These are phyloP conservation scores for Lutjanus erythropterus DNA, from an alignment of 2,113 vertebrate genomes.

Conservation along the genomic window DNA sequence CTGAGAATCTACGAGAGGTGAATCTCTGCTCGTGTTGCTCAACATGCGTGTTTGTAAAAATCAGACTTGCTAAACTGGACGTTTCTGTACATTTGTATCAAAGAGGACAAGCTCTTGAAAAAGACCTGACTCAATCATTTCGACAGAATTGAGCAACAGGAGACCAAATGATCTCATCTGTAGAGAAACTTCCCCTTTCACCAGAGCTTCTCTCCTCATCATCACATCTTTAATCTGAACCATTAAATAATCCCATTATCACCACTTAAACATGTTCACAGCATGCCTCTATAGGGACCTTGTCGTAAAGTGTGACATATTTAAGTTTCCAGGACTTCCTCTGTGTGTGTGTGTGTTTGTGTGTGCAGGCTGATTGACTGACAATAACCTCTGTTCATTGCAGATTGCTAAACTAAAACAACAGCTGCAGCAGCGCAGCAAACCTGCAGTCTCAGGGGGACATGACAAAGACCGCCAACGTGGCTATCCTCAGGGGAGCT, in stretches of 20 bases:
- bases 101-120: not conserved
- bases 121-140: constrained; percentile 27
- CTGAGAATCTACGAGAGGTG: constrained; percentile 90
- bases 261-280: too few species aligned
- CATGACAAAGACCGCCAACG: constrained; percentile 85
- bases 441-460: constrained; percentile 83
- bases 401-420: constrained; percentile 91
- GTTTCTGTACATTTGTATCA: not conserved
- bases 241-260: not conserved
- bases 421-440: constrained; percentile 87
- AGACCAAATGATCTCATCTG: constrained; percentile 51
- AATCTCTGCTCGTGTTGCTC: constrained; percentile 2
- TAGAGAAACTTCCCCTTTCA: constrained; percentile 35
- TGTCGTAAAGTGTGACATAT: not conserved
- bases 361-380: constrained; percentile 21
- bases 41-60: not conserved
- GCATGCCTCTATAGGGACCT: not conserved
- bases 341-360: constrained; percentile 5
- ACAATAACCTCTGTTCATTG: constrained; percentile 48
- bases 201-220: not conserved
- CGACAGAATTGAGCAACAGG: constrained; percentile 45
- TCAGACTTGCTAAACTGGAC: not conserved
- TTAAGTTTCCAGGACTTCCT: not conserved
- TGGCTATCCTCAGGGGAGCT: constrained; percentile 78
- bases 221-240: not conserved